These are phyloP conservation scores for Maccullochella peelii DNA, from an alignment of 2,113 vertebrate species.

Conservation along the genomic window DNA sequence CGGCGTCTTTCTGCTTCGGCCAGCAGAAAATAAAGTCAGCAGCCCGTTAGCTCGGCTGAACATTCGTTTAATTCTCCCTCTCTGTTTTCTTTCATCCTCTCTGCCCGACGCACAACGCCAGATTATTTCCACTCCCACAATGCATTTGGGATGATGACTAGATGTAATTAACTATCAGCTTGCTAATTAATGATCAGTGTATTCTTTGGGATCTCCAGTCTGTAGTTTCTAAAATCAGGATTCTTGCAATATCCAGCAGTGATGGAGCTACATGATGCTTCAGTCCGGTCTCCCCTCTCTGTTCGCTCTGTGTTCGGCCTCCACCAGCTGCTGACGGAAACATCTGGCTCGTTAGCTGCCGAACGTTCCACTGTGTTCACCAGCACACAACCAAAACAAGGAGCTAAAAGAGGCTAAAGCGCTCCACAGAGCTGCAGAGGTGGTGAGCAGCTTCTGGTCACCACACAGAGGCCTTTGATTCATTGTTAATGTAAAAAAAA, in stretches of 20 bases:
- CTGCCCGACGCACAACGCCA: background rate
- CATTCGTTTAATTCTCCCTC: constrained; percentile 94
- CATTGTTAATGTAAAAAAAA: too few species aligned
- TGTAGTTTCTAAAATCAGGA: background rate
- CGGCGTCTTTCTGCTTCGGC: constrained; percentile 89
- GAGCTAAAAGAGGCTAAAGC: too few species aligned
- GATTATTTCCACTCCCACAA: constrained; percentile 14
- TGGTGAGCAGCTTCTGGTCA: too few species aligned
- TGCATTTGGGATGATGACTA: constrained; percentile 28
- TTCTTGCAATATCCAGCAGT: too few species aligned
- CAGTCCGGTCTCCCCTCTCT: too few species aligned
- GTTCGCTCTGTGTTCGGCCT: background rate
- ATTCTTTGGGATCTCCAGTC: background rate
- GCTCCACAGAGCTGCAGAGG: too few species aligned
- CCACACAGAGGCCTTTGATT: too few species aligned
- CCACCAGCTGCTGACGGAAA: background rate
- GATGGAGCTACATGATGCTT: too few species aligned
- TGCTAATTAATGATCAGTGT: constrained; percentile 22
- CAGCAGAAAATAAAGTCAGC: constrained; percentile 92
- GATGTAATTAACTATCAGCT: constrained; percentile 29
- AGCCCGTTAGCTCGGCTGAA: constrained; percentile 81
- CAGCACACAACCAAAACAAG: too few species aligned
- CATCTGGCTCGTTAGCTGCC: too few species aligned
- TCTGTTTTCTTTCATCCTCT: constrained; percentile 66
- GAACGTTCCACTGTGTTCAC: too few species aligned